Conservation (phyloP, 2,113 vertebrate species). For the Falco punctatus region DNA sequence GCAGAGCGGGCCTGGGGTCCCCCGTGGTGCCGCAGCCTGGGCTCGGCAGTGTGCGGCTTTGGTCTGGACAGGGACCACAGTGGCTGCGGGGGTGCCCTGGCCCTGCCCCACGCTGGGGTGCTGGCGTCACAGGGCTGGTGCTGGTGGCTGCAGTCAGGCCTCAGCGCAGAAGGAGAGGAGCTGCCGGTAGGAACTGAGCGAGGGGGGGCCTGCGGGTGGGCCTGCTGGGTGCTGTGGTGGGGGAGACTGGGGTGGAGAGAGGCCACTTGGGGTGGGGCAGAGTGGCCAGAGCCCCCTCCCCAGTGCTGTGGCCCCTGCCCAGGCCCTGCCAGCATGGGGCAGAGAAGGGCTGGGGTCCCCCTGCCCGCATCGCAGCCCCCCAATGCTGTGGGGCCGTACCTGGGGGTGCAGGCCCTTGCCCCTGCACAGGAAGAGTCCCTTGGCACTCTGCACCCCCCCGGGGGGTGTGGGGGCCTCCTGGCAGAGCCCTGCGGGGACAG, state of each 20-base stretch:
- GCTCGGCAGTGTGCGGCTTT: background rate
- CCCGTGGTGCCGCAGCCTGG: fast-evolving
- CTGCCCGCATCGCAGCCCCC: fast-evolving
- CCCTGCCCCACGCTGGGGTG: background rate
- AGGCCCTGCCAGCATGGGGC: background rate
- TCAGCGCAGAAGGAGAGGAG: constrained; percentile 51
- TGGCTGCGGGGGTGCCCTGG: background rate
- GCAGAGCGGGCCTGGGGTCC: too few species aligned
- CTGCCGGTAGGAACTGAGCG: constrained; percentile 52
- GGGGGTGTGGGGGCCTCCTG: background rate
- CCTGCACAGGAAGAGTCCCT: constrained; percentile 32
- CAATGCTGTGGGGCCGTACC: fast-evolving
- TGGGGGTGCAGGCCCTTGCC: background rate
- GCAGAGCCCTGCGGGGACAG: background rate
- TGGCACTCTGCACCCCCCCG: constrained; percentile 6
- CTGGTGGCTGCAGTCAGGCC: background rate
- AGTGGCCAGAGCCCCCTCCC: background rate
- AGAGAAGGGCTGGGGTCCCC: background rate
- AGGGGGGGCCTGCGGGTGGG: constrained; percentile 2
- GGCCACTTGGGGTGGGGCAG: background rate
- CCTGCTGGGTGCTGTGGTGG: constrained; percentile 42
- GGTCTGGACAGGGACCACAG: background rate
- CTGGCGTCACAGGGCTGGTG: background rate
- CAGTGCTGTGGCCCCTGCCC: background rate
- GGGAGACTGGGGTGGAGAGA: background rate